Conservation (phyloP, 2,888 invertebrate genomes). For the Subacronicta megacephala region DNA sequence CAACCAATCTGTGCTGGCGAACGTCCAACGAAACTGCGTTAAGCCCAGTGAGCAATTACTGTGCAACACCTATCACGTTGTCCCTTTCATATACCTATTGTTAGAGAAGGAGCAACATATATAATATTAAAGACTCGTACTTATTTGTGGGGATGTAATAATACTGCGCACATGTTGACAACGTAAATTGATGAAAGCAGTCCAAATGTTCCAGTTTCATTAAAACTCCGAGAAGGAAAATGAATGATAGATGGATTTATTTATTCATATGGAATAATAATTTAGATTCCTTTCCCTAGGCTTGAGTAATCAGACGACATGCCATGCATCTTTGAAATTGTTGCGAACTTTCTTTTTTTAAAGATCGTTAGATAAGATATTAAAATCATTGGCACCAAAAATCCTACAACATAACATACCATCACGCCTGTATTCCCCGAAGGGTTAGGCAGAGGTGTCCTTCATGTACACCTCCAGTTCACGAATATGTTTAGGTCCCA, state of each 20-base stretch:
- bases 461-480: too few species aligned
- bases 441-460: too few species aligned
- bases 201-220: conserved; percentile 35
- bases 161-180: conserved; percentile 28
- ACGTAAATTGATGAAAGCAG: conserved; percentile 30
- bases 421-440: too few species aligned
- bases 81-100: conserved; percentile 25
- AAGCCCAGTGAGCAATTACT: conserved; percentile 45
- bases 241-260: background rate
- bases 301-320: too few species aligned
- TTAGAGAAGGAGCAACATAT: conserved; percentile 38
- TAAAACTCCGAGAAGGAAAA: conserved; percentile 12
- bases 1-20: conserved; percentile 47
- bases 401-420: too few species aligned
- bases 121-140: conserved; percentile 15
- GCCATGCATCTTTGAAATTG: too few species aligned
- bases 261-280: too few species aligned
- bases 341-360: too few species aligned
- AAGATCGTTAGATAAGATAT: too few species aligned
- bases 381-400: too few species aligned
- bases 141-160: conserved; percentile 32
- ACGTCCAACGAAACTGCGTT: conserved; percentile 43
- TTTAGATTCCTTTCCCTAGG: too few species aligned
- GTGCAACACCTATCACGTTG: conserved; percentile 18
- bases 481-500: too few species aligned